Conservation (phyloP, 2,113 vertebrate species). For the Todiramphus saurophagus region DNA sequence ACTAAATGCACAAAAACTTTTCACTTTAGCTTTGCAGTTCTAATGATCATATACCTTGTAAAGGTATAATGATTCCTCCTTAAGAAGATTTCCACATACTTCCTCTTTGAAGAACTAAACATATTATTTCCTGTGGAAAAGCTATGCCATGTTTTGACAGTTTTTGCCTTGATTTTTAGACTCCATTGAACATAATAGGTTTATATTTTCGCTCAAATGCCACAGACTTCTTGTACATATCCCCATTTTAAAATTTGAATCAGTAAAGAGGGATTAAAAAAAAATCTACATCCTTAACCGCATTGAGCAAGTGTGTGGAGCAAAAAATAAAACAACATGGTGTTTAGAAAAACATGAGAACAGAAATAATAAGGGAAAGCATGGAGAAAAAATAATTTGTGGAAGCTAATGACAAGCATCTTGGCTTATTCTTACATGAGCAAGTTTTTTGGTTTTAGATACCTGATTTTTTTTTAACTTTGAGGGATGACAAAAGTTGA, state of each 20-base stretch:
- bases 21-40: neutral
- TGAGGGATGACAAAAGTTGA: neutral
- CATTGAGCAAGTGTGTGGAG: neutral
- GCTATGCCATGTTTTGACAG: neutral
- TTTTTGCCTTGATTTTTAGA: neutral
- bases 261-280: neutral
- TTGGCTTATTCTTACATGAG: neutral
- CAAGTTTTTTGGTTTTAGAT: neutral
- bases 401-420: neutral
- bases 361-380: neutral
- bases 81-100: neutral
- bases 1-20: neutral
- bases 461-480: neutral
- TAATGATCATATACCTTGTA: neutral
- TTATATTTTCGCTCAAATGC: neutral
- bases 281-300: neutral
- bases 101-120: neutral
- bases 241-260: neutral
- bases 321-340: neutral
- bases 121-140: neutral
- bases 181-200: neutral
- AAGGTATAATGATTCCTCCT: neutral
- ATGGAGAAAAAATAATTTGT: neutral
- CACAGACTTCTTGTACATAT: neutral
- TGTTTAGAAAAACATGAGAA: neutral